phyloP scores from a whole-genome alignment of 1,140 invertebrate genomes.

The Paraescarpia echinospica region DNA sequence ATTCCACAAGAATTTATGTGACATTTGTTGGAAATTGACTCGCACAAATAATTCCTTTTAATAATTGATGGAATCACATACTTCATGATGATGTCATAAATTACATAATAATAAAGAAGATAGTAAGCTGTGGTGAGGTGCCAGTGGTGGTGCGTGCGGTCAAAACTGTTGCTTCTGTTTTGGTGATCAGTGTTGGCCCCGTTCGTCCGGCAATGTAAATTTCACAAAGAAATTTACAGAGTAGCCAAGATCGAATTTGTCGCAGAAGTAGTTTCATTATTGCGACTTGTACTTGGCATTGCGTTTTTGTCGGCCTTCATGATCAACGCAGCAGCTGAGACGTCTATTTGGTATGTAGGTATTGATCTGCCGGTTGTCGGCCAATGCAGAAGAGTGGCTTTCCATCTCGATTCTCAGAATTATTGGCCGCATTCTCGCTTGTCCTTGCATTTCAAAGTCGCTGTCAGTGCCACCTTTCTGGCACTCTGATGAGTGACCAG shows the following conservation, averaged over 20 bases:
- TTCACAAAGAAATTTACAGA: background rate
- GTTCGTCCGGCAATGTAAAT: background rate
- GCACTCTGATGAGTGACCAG: background rate
- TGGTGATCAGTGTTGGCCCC: background rate
- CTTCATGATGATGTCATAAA: background rate
- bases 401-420: background rate
- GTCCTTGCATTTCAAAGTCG: constrained; percentile 3
- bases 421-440: background rate
- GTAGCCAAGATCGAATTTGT: constrained; percentile 5
- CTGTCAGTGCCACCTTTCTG: background rate
- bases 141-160: background rate
- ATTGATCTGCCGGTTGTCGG: background rate
- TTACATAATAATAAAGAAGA: background rate
- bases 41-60: background rate
- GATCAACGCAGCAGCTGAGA: background rate
- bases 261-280: background rate
- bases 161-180: background rate
- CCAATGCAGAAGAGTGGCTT: background rate
- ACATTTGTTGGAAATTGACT: background rate
- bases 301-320: background rate
- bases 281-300: background rate
- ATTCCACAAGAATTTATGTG: background rate
- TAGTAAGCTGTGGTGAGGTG: background rate
- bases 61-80: background rate
- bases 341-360: background rate